A percentile compares a stretch with the other conserved stretches of the same genome.
phyloP scores from a whole-genome alignment of 2,888 invertebrate species.

The Cecidostiba fungosa region DNA sequence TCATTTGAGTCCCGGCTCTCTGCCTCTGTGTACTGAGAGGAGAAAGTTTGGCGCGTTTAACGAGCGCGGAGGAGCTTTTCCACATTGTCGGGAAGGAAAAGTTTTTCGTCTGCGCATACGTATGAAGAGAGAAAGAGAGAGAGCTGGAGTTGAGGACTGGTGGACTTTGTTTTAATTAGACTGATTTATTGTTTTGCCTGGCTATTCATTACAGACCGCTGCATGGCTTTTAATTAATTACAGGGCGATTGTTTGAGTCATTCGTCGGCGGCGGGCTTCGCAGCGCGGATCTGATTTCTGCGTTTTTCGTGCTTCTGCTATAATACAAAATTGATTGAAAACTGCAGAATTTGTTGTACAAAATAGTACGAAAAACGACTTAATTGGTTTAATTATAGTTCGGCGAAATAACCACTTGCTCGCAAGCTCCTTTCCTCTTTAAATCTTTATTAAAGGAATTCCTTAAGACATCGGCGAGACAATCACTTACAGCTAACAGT shows the following conservation, averaged over 20 bases:
- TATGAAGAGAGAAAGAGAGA: too few species aligned
- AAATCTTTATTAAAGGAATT: too few species aligned
- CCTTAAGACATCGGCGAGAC: too few species aligned
- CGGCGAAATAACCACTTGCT: too few species aligned
- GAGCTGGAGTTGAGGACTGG: neutral
- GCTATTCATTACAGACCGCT: neutral
- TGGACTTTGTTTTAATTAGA: slow-evolving; percentile 27
- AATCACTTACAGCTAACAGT: too few species aligned
- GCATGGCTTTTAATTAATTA: slow-evolving; percentile 22
- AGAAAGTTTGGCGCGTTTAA: slow-evolving; percentile 20
- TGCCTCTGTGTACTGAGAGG: neutral
- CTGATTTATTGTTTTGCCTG: slow-evolving; percentile 26
- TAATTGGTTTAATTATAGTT: neutral
- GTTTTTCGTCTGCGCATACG: slow-evolving; percentile 5
- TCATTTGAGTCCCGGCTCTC: neutral
- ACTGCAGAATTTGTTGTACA: too few species aligned
- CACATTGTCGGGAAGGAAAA: slow-evolving; percentile 7
- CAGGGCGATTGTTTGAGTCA: neutral
- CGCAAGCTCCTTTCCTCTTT: too few species aligned
- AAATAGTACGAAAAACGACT: neutral
- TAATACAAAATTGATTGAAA: too few species aligned
- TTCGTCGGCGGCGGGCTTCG: neutral
- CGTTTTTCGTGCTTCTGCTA: too few species aligned
- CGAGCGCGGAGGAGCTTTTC: slow-evolving; percentile 40
- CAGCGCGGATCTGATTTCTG: too few species aligned